Base-by-base conservation (phyloP, 53 echinoderm and acorn worm genomes). In the Paracentrotus lividus region DNA sequence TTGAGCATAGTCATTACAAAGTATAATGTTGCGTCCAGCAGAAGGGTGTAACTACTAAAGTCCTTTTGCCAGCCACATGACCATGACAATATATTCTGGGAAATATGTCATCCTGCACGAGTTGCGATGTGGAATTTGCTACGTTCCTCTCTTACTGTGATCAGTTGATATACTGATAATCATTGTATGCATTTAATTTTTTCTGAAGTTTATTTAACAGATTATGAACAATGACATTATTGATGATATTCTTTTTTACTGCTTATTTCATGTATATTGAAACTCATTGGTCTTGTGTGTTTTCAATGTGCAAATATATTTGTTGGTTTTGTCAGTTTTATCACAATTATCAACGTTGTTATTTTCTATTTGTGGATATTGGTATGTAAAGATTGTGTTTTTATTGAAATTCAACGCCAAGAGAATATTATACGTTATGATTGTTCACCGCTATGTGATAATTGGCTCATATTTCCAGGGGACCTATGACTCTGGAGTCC, bases 291-390 rank as follows among this genome's bases (percentile, higher is more conserved):
- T 72, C 38, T 38, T 72, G 72, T 72, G 72, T 72, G 72, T 72
- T 36, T 72, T 36, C n/a, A 36, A 72, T 72, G 72, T 72, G 72
- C 72, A 72, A 72, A 72, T 72, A 72, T 72, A 40, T 40, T 36
- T 72, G 72, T 13, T 67, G 67, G n/a, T n/a, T 67, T 64, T 64
- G 31, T 64, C 64, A 29, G 64, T 64, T 64, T 64, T 64, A 64
- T 64, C 64, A 29, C n/a, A n/a, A n/a, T n/a, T 64, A 64, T 64
- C 64, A 64, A 10, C 64, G 12, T 29, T 64, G n/a, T 29, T 64
- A 21, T 2, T 59, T 59, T 59, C n/a, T 59, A n/a, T 59, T 59
- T 59, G 59, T 59, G 59, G 23, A 59, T 29, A 26, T 10, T 64
- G 64, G 64, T 64, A 64, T 31, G 64, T 64, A 29, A 64, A 64